These are phyloP conservation scores for Pteronotus mesoamericanus DNA, from an alignment of 2,797 vertebrate species.

Conservation along the genomic window DNA sequence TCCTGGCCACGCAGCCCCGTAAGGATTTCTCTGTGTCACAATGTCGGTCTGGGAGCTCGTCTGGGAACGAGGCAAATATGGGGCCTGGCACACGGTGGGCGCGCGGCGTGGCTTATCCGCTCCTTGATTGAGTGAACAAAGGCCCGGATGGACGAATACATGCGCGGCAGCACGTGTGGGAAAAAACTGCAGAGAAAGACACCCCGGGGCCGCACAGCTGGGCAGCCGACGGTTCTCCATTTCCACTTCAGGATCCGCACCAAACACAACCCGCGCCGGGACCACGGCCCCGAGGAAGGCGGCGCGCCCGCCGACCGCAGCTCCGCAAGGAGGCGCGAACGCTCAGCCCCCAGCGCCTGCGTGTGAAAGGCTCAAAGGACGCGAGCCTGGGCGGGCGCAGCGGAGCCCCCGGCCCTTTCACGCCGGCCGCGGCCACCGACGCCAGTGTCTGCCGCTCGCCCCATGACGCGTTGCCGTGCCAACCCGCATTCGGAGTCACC, in stretches of 20 bases:
- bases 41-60: not conserved
- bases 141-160: not conserved
- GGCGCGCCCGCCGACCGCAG: not conserved
- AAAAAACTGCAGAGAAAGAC: not conserved
- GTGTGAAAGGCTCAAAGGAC: constrained; percentile 77
- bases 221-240: not conserved
- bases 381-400: constrained; percentile 70
- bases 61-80: not conserved
- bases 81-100: not conserved
- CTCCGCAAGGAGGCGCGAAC: constrained; percentile 48
- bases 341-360: constrained; percentile 75
- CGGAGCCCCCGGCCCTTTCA: constrained; percentile 76
- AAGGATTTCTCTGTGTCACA: rapidly evolving
- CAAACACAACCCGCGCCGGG: constrained; percentile 59
- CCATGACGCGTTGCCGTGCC: constrained; percentile 81
- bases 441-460: constrained; percentile 72
- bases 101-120: rapidly evolving
- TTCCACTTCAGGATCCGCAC: not conserved
- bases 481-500: constrained; percentile 83
- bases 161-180: not conserved
- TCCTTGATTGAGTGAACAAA: rapidly evolving
- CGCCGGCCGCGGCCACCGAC: constrained; percentile 69
- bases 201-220: not conserved
- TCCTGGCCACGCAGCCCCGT: rapidly evolving
- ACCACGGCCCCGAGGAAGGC: constrained; percentile 49